Percentiles rank a stretch among this genome's conserved stretches.
Conservation (phyloP, 2,888 invertebrate species). For the Diachrysia chrysitis region DNA sequence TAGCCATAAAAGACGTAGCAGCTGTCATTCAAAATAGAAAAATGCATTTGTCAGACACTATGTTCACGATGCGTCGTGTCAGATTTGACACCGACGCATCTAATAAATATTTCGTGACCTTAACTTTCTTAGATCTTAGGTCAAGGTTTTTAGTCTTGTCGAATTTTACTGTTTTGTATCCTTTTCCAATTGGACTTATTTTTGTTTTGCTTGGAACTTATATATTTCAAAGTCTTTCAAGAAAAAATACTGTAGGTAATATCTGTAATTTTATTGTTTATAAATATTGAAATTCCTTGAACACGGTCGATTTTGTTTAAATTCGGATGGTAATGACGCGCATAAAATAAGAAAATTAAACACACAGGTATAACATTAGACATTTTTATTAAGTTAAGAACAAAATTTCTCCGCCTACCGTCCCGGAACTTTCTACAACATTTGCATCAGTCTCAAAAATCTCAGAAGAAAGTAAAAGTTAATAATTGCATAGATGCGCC, state of each 20-base stretch:
- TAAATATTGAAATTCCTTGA: neutral
- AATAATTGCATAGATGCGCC: slow-evolving; percentile 74
- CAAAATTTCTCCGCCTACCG: slow-evolving; percentile 64
- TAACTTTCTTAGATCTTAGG: slow-evolving; percentile 18
- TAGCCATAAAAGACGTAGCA: neutral
- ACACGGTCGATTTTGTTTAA: neutral
- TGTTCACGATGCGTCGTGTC: slow-evolving; percentile 32
- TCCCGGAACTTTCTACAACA: slow-evolving; percentile 72
- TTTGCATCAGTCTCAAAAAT: slow-evolving; percentile 65
- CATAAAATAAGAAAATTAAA: slow-evolving; percentile 19
- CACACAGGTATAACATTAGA: slow-evolving; percentile 28
- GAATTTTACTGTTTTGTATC: neutral
- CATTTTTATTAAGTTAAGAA: slow-evolving; percentile 31
- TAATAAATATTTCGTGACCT: slow-evolving; percentile 26
- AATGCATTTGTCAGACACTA: slow-evolving; percentile 19
- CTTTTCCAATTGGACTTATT: neutral
- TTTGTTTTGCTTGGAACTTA: neutral
- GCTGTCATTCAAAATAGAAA: neutral
- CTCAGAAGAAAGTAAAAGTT: slow-evolving; percentile 76
- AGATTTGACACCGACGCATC: slow-evolving; percentile 35
- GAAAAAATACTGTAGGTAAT: too few species aligned
- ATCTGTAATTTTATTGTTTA: too few species aligned
- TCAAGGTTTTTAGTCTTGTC: neutral
- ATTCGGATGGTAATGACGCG: neutral
- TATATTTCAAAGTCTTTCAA: too few species aligned